Evolutionary conservation across 2,113 vertebrate species (phyloP).

Genomic region (Paedocypris sp.): DNA sequence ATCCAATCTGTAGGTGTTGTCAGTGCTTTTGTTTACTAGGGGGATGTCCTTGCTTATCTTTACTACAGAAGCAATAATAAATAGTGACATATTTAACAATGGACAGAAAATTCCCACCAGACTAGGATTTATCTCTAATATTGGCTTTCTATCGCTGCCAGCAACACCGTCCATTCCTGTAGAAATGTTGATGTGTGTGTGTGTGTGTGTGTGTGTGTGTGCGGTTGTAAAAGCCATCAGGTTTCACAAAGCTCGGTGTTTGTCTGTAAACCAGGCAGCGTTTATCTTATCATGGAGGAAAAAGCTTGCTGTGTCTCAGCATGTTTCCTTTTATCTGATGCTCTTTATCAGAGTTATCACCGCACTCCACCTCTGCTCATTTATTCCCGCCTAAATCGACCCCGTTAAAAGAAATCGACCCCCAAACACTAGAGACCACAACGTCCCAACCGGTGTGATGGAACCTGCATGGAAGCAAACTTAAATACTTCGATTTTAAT

Average conservation of each 20-base stretch:
- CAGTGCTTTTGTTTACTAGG: background rate
- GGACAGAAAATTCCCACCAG: constrained; percentile 17
- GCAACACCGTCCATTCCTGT: background rate
- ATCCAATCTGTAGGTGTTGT: background rate
- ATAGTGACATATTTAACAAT: constrained; percentile 21
- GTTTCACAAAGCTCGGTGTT: too few relatives aligned
- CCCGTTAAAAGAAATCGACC: too few relatives aligned
- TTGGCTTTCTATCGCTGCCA: constrained; percentile 14
- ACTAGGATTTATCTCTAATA: background rate
- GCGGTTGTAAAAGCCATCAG: background rate
- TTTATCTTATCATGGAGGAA: background rate
- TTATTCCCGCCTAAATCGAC: too few relatives aligned
- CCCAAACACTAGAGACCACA: too few relatives aligned
- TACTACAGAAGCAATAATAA: constrained; percentile 15
- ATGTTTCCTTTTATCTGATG: background rate
- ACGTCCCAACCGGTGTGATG: too few relatives aligned
- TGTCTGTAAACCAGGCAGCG: too few relatives aligned
- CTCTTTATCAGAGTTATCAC: background rate
- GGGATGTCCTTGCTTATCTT: constrained; percentile 16
- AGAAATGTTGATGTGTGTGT: background rate
- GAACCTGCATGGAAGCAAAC: too few relatives aligned
- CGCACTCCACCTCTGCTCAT: too few relatives aligned
- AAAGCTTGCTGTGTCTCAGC: background rate
- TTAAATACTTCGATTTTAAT: too few relatives aligned
- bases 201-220: background rate